Conservation (phyloP, 2,888 invertebrate genomes). For the Cosmopolites sordidus region DNA sequence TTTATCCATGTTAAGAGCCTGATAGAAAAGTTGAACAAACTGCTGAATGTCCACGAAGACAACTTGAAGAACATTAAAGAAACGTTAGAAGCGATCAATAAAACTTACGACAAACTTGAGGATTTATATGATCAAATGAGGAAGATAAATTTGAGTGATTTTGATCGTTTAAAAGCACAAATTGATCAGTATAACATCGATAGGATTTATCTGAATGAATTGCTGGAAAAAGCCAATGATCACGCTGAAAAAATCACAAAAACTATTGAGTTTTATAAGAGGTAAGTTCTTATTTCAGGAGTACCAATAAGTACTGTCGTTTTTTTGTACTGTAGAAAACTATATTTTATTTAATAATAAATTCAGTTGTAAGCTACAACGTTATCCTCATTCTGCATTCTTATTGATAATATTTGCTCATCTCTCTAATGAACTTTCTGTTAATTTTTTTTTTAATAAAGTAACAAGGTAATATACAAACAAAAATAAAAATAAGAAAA, state of each 20-base stretch:
- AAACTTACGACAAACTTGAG: conserved; percentile 31
- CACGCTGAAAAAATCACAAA: conserved; percentile 51
- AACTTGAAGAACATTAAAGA: conserved; percentile 27
- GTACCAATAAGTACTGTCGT: too few relatives aligned
- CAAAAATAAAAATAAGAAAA: too few relatives aligned
- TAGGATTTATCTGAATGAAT: conserved; percentile 44
- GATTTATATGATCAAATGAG: conserved; percentile 30
- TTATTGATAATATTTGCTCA: too few relatives aligned
- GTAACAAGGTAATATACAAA: too few relatives aligned
- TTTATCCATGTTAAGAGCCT: conserved; percentile 30
- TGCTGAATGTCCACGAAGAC: conserved; percentile 26
- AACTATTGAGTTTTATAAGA: conserved; percentile 47
- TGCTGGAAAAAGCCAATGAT: conserved; percentile 49
- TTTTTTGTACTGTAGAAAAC: too few relatives aligned
- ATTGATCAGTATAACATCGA: conserved; percentile 37
- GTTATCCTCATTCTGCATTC: too few relatives aligned
- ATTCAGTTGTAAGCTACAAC: too few relatives aligned
- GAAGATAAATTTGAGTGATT: conserved; percentile 33
- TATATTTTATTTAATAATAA: too few relatives aligned
- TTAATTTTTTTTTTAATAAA: too few relatives aligned
- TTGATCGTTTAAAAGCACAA: conserved; percentile 44
- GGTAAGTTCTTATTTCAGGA: conserved; percentile 34
- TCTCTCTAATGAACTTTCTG: too few relatives aligned
- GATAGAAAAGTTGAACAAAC: conserved; percentile 32
- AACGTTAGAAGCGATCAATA: conserved; percentile 30